Percentiles rank a stretch among this genome's conserved stretches.
Evolutionary conservation across 2,888 invertebrate genomes (phyloP).

Genomic region (Lasioglossum zephyrum): DNA sequence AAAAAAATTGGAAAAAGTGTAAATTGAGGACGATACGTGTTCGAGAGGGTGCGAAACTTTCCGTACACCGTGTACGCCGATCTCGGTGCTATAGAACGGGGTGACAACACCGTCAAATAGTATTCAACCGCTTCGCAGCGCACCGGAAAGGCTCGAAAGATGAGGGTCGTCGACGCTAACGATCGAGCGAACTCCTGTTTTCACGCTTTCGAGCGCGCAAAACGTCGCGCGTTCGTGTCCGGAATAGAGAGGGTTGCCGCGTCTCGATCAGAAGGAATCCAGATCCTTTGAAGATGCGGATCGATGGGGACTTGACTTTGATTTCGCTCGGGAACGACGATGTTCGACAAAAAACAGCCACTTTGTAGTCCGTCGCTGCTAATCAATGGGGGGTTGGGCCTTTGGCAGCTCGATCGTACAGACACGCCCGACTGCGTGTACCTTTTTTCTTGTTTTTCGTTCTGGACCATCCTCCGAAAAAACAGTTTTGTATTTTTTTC

Average conservation of each 20-base stretch:
- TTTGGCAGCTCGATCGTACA: slow-evolving; percentile 50
- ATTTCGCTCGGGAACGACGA: slow-evolving; percentile 24
- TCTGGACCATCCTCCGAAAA: background rate
- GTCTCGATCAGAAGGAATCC: background rate
- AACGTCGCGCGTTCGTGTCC: background rate
- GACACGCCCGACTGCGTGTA: slow-evolving; percentile 19
- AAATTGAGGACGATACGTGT: background rate
- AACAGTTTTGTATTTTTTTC: slow-evolving; percentile 14
- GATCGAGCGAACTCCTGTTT: background rate
- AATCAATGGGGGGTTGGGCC: slow-evolving; percentile 55
- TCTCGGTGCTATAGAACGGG: background rate
- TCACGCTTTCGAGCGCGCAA: background rate
- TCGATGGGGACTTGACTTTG: slow-evolving; percentile 39
- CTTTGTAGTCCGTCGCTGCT: slow-evolving; percentile 54
- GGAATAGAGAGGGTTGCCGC: background rate
- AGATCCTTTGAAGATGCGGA: slow-evolving; percentile 30
- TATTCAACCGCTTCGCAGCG: background rate
- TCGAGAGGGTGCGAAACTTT: background rate
- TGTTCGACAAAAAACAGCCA: slow-evolving; percentile 41
- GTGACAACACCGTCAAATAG: background rate
- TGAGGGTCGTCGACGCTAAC: background rate
- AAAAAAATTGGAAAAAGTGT: too few species aligned
- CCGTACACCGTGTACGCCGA: background rate
- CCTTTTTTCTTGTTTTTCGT: background rate
- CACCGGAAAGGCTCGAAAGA: background rate